Conservation (phyloP, 2,113 vertebrate species). For the Agelaius phoeniceus region DNA sequence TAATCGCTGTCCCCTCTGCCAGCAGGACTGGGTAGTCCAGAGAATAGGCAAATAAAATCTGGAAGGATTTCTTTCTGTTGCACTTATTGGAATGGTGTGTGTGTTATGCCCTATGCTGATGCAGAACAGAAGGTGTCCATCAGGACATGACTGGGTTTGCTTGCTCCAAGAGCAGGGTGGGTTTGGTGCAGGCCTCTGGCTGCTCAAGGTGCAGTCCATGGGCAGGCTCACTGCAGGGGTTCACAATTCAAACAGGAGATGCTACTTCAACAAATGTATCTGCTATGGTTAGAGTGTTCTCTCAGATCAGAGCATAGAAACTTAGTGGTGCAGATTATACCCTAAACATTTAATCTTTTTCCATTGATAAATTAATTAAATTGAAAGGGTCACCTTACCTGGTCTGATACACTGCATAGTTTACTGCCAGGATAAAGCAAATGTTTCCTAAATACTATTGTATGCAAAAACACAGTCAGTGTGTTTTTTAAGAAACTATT, state of each 20-base stretch:
- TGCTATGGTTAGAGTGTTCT: constrained; percentile 20
- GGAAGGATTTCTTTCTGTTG: neutral
- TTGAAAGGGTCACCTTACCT: neutral
- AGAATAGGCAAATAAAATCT: constrained; percentile 93
- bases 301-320: neutral
- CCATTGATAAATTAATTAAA: neutral
- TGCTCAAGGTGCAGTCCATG: neutral
- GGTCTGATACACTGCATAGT: neutral
- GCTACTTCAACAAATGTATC: neutral
- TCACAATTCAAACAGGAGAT: neutral
- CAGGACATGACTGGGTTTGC: neutral
- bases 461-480: neutral
- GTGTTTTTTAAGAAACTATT: neutral
- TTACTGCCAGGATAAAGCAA: neutral
- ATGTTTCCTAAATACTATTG: neutral
- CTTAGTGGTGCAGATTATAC: neutral
- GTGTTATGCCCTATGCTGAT: neutral
- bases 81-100: neutral
- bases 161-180: neutral
- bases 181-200: neutral
- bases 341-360: neutral
- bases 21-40: constrained; percentile 99
- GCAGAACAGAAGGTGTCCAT: neutral
- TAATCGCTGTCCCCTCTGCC: constrained; percentile 97
- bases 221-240: neutral